phyloP scores from a whole-genome alignment of 2,888 invertebrate species.

The Toxonevra muliebris region DNA sequence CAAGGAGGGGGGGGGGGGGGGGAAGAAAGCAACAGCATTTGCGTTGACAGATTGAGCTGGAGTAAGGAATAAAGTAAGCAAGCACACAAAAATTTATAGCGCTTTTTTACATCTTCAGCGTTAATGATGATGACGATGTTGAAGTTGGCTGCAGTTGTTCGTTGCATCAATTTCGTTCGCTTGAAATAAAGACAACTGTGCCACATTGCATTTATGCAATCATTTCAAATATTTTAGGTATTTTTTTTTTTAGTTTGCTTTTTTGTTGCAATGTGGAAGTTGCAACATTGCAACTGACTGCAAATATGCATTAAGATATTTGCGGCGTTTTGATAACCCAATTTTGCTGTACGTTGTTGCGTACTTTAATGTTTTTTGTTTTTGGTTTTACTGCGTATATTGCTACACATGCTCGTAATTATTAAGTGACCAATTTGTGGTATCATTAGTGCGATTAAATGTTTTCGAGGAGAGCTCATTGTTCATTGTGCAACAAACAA shows the following conservation, averaged over 20 bases:
- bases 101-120: slow-evolving; percentile 2
- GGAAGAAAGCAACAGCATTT: background rate
- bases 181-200: background rate
- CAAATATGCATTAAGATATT: slow-evolving; percentile 10
- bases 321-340: slow-evolving; percentile 26
- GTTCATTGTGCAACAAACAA: no score
- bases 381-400: background rate
- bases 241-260: background rate
- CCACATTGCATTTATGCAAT: background rate
- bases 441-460: slow-evolving; percentile 38
- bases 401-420: slow-evolving; percentile 24
- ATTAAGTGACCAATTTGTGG: slow-evolving; percentile 38
- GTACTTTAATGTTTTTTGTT: background rate
- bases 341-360: slow-evolving; percentile 9
- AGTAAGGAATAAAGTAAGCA: no score
- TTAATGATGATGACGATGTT: slow-evolving; percentile 26
- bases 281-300: slow-evolving; percentile 13
- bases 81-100: background rate
- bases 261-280: background rate
- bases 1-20: background rate
- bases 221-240: background rate
- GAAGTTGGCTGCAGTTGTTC: no score
- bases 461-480: slow-evolving; percentile 10
- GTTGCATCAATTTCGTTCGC: no score
- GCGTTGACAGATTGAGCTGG: background rate